These are phyloP conservation scores for Phenacoccus solenopsis DNA, from an alignment of 1,140 invertebrate species.

Conservation along the genomic window DNA sequence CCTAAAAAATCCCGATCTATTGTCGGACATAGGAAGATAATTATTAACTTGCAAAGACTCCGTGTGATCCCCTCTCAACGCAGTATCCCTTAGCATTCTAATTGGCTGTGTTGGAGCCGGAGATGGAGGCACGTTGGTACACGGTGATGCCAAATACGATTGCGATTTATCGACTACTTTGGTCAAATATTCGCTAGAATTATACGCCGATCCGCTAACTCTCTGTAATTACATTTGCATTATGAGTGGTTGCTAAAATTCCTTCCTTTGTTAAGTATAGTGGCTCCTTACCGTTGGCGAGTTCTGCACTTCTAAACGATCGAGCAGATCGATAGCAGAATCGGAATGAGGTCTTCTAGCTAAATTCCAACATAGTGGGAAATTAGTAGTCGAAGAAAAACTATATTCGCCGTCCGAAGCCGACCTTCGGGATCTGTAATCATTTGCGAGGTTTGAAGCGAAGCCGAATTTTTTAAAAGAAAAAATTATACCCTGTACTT, in stretches of 20 bases:
- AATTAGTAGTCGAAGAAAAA: neutral
- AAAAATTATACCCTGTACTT: neutral
- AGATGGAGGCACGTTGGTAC: conserved; percentile 4
- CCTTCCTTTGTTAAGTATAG: no score
- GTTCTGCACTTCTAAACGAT: conserved; percentile 4
- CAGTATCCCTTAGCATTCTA: neutral
- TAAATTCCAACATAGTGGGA: conserved; percentile 4
- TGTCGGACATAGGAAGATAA: neutral
- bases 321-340: neutral
- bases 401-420: conserved; percentile 8
- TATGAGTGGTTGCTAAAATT: no score
- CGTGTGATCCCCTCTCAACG: neutral
- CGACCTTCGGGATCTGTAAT: conserved; percentile 8
- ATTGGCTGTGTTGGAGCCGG: neutral
- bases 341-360: neutral
- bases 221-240: neutral
- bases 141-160: neutral
- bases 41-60: neutral
- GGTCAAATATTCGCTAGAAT: neutral
- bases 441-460: no score
- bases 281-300: neutral
- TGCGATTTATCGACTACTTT: conserved; percentile 8
- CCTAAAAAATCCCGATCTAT: conserved; percentile 10
- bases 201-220: conserved; percentile 5
- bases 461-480: no score